phyloP scores from a whole-genome alignment of 2,888 invertebrate genomes.

The Pediacus dermestoides region DNA sequence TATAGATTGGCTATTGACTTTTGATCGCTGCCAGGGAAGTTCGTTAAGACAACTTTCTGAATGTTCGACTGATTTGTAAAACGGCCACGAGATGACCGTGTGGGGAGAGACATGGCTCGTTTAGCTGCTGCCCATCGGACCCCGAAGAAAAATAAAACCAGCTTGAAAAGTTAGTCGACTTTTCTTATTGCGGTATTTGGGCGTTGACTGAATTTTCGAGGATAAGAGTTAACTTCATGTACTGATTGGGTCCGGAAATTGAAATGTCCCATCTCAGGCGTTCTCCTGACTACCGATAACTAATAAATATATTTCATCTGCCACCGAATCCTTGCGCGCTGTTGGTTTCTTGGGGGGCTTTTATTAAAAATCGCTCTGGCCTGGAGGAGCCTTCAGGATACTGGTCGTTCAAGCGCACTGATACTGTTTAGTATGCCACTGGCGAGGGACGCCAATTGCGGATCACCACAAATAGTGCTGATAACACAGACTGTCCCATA shows the following conservation, averaged over 20 bases:
- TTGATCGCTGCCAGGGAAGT: conserved; percentile 37
- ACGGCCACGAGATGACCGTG: conserved; percentile 40
- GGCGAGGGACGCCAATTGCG: conserved; percentile 23
- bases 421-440: conserved; percentile 26
- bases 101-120: conserved; percentile 37
- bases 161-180: conserved; percentile 30
- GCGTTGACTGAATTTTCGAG: conserved; percentile 34
- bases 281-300: conserved; percentile 4
- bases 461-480: conserved; percentile 45
- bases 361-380: conserved; percentile 1
- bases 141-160: conserved; percentile 37
- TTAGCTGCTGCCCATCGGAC: conserved; percentile 34
- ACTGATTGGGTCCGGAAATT: conserved; percentile 38
- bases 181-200: conserved; percentile 39
- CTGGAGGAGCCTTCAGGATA: not conserved
- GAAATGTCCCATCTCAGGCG: conserved; percentile 25
- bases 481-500: conserved; percentile 34
- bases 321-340: no score
- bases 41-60: conserved; percentile 44
- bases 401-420: conserved; percentile 2
- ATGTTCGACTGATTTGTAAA: conserved; percentile 46
- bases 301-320: conserved; percentile 8
- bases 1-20: conserved; percentile 42
- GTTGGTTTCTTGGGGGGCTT: no score
- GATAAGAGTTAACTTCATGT: conserved; percentile 32